Conservation (phyloP, 2,113 vertebrate species). For the Thermophis baileyi region DNA sequence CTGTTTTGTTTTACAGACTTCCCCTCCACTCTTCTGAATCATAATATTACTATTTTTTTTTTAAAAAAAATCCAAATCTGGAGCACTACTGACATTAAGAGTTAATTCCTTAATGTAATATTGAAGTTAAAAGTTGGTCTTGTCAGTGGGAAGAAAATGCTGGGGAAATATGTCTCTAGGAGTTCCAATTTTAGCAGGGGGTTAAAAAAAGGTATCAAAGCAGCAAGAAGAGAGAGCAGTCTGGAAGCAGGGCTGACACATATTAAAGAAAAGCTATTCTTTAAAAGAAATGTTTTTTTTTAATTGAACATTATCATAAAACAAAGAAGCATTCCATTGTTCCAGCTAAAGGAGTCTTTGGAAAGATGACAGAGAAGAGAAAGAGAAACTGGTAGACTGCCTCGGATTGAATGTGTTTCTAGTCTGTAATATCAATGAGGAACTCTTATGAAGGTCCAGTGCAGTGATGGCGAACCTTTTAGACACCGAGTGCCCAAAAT, state of each 20-base stretch:
- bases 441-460: neutral
- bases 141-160: constrained; percentile 35
- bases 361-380: constrained; percentile 21
- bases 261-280: constrained; percentile 10
- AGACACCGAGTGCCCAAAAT: no score
- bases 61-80: constrained; percentile 21
- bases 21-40: neutral
- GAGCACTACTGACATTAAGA: constrained; percentile 30
- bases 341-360: constrained; percentile 21
- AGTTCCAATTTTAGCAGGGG: constrained; percentile 54
- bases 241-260: constrained; percentile 3
- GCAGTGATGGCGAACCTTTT: no score
- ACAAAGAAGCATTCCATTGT: neutral
- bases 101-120: constrained; percentile 58
- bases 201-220: constrained; percentile 10
- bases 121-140: constrained; percentile 42
- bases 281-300: neutral
- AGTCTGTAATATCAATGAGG: neutral
- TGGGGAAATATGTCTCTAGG: constrained; percentile 34
- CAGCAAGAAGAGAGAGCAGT: constrained; percentile 15
- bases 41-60: constrained; percentile 20
- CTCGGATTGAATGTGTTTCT: neutral
- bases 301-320: constrained; percentile 15
- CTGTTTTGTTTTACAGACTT: constrained; percentile 47
- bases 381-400: neutral